Evolutionary conservation across 1,140 invertebrate species (phyloP), one percentile per base, ranked within the genome.

Genomic region (Drosophila sproati): DNA sequence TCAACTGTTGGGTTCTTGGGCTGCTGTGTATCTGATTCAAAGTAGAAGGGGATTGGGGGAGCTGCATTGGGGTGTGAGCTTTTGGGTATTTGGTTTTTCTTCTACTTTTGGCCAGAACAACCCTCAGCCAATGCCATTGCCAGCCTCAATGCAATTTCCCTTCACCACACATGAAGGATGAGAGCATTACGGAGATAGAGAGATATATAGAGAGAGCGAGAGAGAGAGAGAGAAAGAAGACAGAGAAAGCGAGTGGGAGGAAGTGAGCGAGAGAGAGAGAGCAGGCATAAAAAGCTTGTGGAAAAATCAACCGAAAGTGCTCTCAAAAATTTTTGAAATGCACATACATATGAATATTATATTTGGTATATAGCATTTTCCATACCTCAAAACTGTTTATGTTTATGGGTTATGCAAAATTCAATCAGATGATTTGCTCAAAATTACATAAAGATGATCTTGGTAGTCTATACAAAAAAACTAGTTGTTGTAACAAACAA

Each of bases 101-200:
- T 64, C 62, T 41, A 34, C 31, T 20, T 57, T 61, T 71, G 59
- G 64, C 37, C 73, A 57, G 68, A 83, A 71, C 77, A 82, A 80
- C 75, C 83, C 82, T 80, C 51, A 77, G 48, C 85, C 85, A 89
- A 89, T 89, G 85, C 85, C 85, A 89, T 89, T 89, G 85, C 85
- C 85, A 89, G 78, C 85, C 85, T 82, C 85, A 89, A 85, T 89
- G 85, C 85, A 76, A 71, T 89, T 89, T 81, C 50, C 50, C 74
- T 73, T 77, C 54, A 45, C 60, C 76, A 64, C 67, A 76, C 20
- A 37, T 61, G 64, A 56, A 60, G 69, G 61, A 41, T 67, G 70
- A 47, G 62, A 73, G 56, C 48, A 10, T 54, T 29, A 55, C 39
- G 55, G 39, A 43, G 12, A 4, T 8, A 43, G 29, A 3, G 48